A percentile compares a stretch with the other conserved stretches of the same genome.
These are phyloP conservation scores for Takifugu rubripes DNA, from an alignment of 2,797 vertebrate species.

Conservation along the genomic window DNA sequence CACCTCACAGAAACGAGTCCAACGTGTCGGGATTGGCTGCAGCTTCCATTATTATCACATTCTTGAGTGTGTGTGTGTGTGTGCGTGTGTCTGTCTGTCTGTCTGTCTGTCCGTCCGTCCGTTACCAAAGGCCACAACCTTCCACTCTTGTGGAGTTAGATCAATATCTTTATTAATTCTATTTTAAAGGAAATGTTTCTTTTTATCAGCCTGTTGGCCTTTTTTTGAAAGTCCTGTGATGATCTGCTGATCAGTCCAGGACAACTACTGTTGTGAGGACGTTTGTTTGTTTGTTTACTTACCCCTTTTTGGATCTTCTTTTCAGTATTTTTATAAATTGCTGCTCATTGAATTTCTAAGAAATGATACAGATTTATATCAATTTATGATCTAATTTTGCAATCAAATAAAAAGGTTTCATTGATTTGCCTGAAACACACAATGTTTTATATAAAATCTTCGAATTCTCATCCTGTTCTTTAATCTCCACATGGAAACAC, in stretches of 20 bases:
- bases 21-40: constrained; percentile 54
- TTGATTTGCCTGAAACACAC: too few relatives aligned
- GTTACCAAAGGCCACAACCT: constrained; percentile 29
- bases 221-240: neutral
- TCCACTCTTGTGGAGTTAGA: constrained; percentile 46
- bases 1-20: constrained; percentile 39
- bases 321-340: too few relatives aligned
- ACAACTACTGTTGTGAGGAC: constrained; percentile 12
- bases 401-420: too few relatives aligned
- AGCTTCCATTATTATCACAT: constrained; percentile 48
- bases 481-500: too few relatives aligned
- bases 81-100: constrained; percentile 20
- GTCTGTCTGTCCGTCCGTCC: constrained; percentile 35
- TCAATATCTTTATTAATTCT: constrained; percentile 39
- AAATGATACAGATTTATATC: too few relatives aligned
- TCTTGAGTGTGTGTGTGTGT: constrained; percentile 36
- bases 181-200: constrained; percentile 29
- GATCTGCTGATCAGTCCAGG: neutral
- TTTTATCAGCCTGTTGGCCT: neutral
- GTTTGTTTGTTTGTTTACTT: neutral
- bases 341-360: too few relatives aligned
- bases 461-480: too few relatives aligned
- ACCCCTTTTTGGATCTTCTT: neutral
- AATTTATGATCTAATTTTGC: too few relatives aligned
- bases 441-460: too few relatives aligned